phyloP scores from a whole-genome alignment of 2,113 vertebrate genomes.

The Plotosus lineatus region DNA sequence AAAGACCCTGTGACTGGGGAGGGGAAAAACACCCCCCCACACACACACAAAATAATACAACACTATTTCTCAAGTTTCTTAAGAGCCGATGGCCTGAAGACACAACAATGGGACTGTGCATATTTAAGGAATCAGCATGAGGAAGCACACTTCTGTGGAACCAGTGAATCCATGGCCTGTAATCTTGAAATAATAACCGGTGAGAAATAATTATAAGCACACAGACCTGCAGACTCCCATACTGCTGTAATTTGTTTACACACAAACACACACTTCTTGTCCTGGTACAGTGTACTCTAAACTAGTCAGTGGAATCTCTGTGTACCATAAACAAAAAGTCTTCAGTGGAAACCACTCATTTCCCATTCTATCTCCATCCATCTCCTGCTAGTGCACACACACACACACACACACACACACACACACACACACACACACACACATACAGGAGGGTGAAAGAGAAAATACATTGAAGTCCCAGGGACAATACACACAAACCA shows the following conservation, averaged over 20 bases:
- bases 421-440: no score
- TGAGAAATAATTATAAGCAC: neutral
- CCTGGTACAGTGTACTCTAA: neutral
- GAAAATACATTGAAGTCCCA: constrained; percentile 9
- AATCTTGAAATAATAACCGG: neutral
- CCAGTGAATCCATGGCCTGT: neutral
- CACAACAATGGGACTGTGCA: neutral
- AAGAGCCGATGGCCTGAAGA: neutral
- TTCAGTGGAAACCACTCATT: neutral
- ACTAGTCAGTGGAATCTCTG: constrained; percentile 1
- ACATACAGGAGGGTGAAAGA: constrained; percentile 15
- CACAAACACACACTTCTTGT: neutral
- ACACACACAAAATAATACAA: neutral
- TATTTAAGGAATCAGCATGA: neutral
- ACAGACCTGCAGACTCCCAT: neutral
- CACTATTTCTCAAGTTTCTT: neutral
- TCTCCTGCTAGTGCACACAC: neutral
- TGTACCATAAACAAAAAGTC: neutral
- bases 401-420: no score
- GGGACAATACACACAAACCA: constrained; percentile 24
- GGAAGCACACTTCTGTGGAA: neutral
- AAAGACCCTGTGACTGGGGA: neutral
- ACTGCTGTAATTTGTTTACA: neutral
- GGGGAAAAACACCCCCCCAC: no score
- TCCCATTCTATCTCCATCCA: neutral